phyloP scores from a whole-genome alignment of 2,888 invertebrate species.

The Hydriomena furcata region DNA sequence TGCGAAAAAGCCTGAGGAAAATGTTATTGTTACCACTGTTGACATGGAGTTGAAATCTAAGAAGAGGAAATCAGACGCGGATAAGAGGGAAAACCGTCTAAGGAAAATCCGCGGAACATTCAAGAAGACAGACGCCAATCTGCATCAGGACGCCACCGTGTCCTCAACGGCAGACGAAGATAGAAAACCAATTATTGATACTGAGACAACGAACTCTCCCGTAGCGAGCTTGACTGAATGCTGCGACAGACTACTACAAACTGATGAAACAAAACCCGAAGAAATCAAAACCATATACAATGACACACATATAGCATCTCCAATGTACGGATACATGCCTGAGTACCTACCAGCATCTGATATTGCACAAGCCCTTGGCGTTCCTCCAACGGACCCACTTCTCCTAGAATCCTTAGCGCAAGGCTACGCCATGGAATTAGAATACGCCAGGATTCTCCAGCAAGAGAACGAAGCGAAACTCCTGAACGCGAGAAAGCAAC shows the following conservation, averaged over 20 bases:
- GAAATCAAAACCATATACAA: slow-evolving; percentile 23
- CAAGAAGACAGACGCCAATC: slow-evolving; percentile 57
- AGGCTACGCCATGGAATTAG: slow-evolving; percentile 86
- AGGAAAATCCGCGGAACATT: slow-evolving; percentile 75
- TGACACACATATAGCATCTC: slow-evolving; percentile 32
- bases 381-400: slow-evolving; percentile 73
- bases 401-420: slow-evolving; percentile 78
- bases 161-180: slow-evolving; percentile 80
- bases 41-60: slow-evolving; percentile 45
- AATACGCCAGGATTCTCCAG: slow-evolving; percentile 87
- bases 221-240: slow-evolving; percentile 67
- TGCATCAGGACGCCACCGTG: slow-evolving; percentile 82
- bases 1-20: slow-evolving; percentile 41
- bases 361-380: slow-evolving; percentile 74
- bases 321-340: slow-evolving; percentile 54
- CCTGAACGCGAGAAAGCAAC: slow-evolving; percentile 87
- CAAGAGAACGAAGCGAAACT: slow-evolving; percentile 88
- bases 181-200: slow-evolving; percentile 36
- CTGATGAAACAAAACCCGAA: slow-evolving; percentile 28
- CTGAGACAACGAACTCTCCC: slow-evolving; percentile 52
- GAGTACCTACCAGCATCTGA: slow-evolving; percentile 71
- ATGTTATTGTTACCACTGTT: slow-evolving; percentile 39
- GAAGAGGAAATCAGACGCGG: slow-evolving; percentile 55
- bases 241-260: slow-evolving; percentile 63
- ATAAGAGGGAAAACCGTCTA: slow-evolving; percentile 67